Conservation (phyloP, 30 jellyfish, hydroid and myxozoan species). For the Hydra vulgaris region DNA sequence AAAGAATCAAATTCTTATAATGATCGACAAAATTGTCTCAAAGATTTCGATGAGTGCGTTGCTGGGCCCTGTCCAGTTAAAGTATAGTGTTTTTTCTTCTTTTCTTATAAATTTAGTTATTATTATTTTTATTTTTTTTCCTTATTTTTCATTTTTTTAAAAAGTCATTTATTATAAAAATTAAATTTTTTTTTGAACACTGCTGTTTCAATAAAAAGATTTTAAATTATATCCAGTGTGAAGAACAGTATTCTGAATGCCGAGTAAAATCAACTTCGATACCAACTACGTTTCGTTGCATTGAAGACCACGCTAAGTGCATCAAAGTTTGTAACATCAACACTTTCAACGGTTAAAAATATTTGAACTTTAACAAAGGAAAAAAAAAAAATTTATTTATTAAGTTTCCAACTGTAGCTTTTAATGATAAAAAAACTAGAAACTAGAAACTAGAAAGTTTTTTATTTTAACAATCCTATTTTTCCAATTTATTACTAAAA, state of each 20-base stretch:
- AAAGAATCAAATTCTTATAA: not conserved
- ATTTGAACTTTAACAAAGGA: not conserved
- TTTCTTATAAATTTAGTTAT: too few species aligned
- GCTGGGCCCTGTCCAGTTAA: conserved; percentile 29
- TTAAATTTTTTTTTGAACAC: too few species aligned
- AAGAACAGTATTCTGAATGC: not conserved
- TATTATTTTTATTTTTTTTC: too few species aligned
- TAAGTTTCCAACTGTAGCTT: too few species aligned
- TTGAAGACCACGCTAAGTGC: not conserved
- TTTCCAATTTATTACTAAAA: too few species aligned
- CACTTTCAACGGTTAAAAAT: not conserved
- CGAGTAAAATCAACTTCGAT: not conserved
- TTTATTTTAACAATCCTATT: too few species aligned
- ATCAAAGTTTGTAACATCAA: not conserved
- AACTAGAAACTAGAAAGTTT: too few species aligned
- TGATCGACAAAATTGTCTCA: conserved; percentile 1
- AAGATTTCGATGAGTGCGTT: conserved; percentile 15
- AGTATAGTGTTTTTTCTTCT: not conserved
- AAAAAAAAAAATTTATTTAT: too few species aligned
- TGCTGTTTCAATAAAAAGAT: too few species aligned
- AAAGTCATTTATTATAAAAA: too few species aligned
- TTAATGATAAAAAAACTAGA: too few species aligned
- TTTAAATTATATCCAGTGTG: not conserved
- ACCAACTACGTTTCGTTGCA: not conserved
- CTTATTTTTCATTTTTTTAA: too few species aligned